Percentiles rank a stretch among this genome's conserved stretches.
Conservation (phyloP, 2,888 invertebrate species). For the Apotomis turbidana region DNA sequence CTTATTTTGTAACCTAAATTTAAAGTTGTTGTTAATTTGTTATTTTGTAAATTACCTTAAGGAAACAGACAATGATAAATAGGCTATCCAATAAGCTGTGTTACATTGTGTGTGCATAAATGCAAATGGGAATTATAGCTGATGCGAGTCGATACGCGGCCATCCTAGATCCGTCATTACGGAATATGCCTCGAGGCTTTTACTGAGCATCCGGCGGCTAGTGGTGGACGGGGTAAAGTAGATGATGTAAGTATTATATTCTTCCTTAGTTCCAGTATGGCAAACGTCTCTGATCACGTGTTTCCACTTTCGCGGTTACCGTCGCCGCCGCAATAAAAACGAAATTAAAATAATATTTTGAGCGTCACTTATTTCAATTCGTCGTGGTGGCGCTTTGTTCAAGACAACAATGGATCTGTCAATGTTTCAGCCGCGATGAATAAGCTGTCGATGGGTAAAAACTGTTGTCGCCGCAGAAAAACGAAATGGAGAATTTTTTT, state of each 20-base stretch:
- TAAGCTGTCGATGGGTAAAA: constrained; percentile 42
- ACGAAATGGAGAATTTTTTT: constrained; percentile 17
- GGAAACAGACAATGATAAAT: too few species aligned
- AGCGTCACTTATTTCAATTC: constrained; percentile 55
- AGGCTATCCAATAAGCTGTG: neutral
- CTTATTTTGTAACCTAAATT: neutral
- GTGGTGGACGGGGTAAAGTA: constrained; percentile 11
- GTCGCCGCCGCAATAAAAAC: constrained; percentile 6
- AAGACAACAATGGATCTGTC: constrained; percentile 75
- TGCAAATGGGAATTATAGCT: constrained; percentile 9
- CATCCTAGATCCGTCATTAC: constrained; percentile 30
- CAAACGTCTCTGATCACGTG: constrained; percentile 2
- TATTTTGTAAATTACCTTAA: too few species aligned
- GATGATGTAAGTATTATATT: constrained; percentile 27
- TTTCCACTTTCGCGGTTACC: neutral
- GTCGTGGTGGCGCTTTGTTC: constrained; percentile 66
- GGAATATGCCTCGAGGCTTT: constrained; percentile 27
- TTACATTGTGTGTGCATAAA: neutral
- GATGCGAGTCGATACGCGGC: constrained; percentile 7
- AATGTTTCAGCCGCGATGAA: constrained; percentile 74
- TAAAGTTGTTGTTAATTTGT: too few species aligned
- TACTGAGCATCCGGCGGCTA: constrained; percentile 25
- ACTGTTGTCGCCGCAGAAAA: constrained; percentile 35
- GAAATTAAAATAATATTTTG: constrained; percentile 31
- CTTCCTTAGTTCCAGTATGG: constrained; percentile 11